Base-by-base conservation (phyloP, 2,797 vertebrate genomes). In the Thamnophis elegans region DNA sequence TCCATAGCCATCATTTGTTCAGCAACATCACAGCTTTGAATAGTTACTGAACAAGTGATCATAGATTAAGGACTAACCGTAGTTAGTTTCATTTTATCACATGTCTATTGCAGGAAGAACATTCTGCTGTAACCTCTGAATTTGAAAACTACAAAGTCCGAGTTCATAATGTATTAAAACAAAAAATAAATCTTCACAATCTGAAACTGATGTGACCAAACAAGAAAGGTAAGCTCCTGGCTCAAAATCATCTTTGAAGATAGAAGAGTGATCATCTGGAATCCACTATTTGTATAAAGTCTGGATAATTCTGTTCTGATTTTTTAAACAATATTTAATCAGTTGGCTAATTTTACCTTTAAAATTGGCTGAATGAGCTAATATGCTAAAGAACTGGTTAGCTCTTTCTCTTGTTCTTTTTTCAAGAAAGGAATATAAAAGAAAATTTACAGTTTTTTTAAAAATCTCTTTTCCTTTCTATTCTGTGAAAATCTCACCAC, bases 101-200 rank as follows among this genome's bases (percentile, higher is more conserved):
- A 0, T 82, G 4, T 91, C 5, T 65, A 28, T 96, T 89, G 42
- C 91, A 99, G 99, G 97, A 98, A 94, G 99, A 99, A 94, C 98
- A 99, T 92, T 95, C 96, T 59, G 95, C 98, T 89, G 96, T 98
- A 32, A 93, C 98, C 2, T 97, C 97, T 0, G 99, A 99, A 97
- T 99, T 99, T 91, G 99, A 99, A 95, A 98, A 98, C 96, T 99
- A 99, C 95, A 99, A 99, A 97, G 98, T 99, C 86, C 98, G 99
- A 91, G 99, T 99, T 92, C 99, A 99, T 96, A 99, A 99, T 86
- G 99, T 99, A 73, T 98, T 99, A 82, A 99, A 99, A 94, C 98
- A 98, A 94, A 98, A 98, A 98, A 94, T 94, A 98, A 97, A 95
- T 98, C 97, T 91, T 95, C 97, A 94, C 98, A 96, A 93, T 97